These are phyloP conservation scores for Stylophora pistillata DNA, from an alignment of 64 coral and sea anemone genomes.

Conservation along the genomic window DNA sequence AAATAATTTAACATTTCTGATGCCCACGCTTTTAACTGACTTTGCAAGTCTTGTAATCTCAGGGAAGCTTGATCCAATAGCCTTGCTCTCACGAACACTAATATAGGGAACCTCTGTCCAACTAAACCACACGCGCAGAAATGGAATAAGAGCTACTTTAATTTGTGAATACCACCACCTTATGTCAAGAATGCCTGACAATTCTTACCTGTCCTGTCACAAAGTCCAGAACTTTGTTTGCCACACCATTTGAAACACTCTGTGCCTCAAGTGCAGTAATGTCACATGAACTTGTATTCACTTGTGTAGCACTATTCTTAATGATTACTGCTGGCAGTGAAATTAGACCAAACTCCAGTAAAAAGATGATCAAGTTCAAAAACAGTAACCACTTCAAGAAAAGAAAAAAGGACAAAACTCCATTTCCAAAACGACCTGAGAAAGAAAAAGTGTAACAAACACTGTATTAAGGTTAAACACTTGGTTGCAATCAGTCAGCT, in stretches of 20 bases:
- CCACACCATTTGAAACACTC: neutral
- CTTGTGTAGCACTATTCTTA: neutral
- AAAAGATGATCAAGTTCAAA: slow-evolving; percentile 84
- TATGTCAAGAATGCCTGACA: too few species aligned
- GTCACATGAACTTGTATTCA: slow-evolving; percentile 49
- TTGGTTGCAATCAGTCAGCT: neutral
- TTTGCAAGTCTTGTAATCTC: too few species aligned
- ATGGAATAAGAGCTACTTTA: too few species aligned
- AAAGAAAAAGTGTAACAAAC: neutral
- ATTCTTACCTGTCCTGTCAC: slow-evolving; percentile 82
- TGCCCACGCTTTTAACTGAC: too few species aligned
- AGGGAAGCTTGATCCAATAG: too few species aligned
- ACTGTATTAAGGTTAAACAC: neutral
- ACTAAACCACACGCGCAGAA: too few species aligned
- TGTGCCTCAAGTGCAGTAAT: slow-evolving; percentile 33
- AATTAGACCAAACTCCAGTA: slow-evolving; percentile 84
- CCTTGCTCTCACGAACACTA: too few species aligned
- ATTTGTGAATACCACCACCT: too few species aligned
- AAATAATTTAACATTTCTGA: too few species aligned
- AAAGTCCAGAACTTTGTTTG: slow-evolving; percentile 73
- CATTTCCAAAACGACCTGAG: slow-evolving; percentile 99
- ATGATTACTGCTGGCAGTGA: slow-evolving; percentile 70
- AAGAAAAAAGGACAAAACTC: slow-evolving; percentile 94
- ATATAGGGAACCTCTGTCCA: too few species aligned
- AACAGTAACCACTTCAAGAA: slow-evolving; percentile 97